A percentile compares a stretch with the other conserved stretches of the same genome.
These are phyloP conservation scores for Perithous albicinctus DNA, from an alignment of 2,888 invertebrate species.

Conservation along the genomic window DNA sequence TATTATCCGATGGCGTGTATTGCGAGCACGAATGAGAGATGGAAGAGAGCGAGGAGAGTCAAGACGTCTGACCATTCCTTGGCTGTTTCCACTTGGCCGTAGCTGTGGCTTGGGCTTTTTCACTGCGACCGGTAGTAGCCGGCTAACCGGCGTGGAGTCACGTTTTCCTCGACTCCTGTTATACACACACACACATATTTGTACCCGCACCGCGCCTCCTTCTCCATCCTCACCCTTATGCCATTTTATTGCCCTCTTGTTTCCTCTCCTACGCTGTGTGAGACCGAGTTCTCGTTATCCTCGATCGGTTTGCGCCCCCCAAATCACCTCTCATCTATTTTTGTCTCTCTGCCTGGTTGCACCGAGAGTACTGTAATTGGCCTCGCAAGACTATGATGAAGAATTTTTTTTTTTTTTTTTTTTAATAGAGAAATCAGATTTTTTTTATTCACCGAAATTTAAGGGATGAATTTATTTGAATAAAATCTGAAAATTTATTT, in stretches of 20 bases:
- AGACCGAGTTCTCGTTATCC: conserved; percentile 11
- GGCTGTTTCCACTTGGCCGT: conserved; percentile 50
- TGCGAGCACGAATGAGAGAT: background rate
- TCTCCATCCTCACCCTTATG: background rate
- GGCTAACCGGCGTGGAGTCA: conserved; percentile 5
- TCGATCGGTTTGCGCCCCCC: conserved; percentile 3
- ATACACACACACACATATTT: background rate
- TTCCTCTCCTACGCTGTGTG: background rate
- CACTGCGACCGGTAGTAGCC: conserved; percentile 17
- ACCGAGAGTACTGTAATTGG: background rate
- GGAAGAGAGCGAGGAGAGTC: conserved; percentile 9
- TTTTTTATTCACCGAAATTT: background rate
- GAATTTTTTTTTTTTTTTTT: background rate
- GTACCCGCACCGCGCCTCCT: background rate
- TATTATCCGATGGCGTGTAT: conserved; percentile 13
- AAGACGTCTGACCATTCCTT: conserved; percentile 55
- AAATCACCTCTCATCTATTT: background rate
- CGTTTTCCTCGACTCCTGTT: conserved; percentile 14
- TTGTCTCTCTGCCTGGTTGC: background rate
- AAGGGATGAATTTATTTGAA: background rate
- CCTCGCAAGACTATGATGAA: background rate
- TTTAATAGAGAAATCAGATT: background rate
- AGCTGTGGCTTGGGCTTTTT: conserved; percentile 20
- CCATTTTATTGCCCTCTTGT: conserved; percentile 10
- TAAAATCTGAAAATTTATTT: too few species aligned